Evolutionary conservation across 2,113 vertebrate species (phyloP), one percentile per base, ranked within the genome.

Genomic region (Oxyura jamaicensis): DNA sequence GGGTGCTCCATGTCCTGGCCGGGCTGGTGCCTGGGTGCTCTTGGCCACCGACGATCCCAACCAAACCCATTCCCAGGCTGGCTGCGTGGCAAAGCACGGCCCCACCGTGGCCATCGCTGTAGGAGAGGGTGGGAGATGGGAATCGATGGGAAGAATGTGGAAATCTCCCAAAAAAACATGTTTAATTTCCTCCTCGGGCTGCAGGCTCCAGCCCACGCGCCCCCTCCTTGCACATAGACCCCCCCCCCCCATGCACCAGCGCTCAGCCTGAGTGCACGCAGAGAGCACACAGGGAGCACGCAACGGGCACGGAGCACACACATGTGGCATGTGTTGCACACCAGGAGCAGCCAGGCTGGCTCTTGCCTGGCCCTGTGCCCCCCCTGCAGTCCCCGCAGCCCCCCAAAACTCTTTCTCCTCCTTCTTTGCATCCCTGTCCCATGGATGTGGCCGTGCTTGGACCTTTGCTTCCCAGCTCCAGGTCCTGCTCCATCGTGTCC

Each of bases 401-500:
- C 19, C 39, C 4, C 1, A 44, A 44, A 41, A 15, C 52, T 9
- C 55, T 13, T 52, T 65, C 17, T 39, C 29, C n/a, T 80, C 28
- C n/a, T 29, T 80, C 55, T 2, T 1, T 41, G 46, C 4, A 1
- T 8, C 50, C 29, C 1, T 2, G 67, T 28, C 48, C 66, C 50
- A 25, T 26, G 23, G 23, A 14, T 4, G 7, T 13, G 22, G 23
- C 50, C 12, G 23, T 52, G 50, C 50, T 52, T 13, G 50, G 50
- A 13, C 23, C 50, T 25, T 4, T 52, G 23, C 23, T 52, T 52
- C 50, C 50, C 48, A 31, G 39, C 23, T 36, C 60, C 2, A 10
- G 26, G 31, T 89, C n/a, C 52, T 5, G 11, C 28, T 41, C 75
- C 1, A 2, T 28, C 0, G 2, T 1, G 3, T 23, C 48, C 36